Evolutionary conservation across 2,888 invertebrate genomes (phyloP).

Genomic region (Mylabris sibirica): DNA sequence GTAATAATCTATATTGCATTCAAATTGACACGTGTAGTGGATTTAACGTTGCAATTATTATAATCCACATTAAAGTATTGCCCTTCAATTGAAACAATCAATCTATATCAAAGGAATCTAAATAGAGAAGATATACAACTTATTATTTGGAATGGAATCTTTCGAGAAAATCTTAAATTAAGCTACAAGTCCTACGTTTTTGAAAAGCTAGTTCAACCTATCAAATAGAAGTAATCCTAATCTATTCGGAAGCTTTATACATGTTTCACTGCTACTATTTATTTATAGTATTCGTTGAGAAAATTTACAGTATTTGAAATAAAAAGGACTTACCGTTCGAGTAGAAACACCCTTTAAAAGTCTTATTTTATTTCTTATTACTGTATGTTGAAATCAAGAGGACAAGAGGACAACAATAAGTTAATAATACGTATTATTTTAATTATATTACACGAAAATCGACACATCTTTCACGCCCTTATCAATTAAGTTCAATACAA

Average conservation of each 20-base stretch:
- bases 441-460: no score
- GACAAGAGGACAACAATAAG: no score
- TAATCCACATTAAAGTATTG: not conserved
- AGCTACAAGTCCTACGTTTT: no score
- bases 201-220: not conserved
- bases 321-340: not conserved
- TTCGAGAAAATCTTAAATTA: no score
- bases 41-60: not conserved
- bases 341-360: no score
- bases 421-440: no score
- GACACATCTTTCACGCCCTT: no score
- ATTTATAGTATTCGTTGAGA: not conserved
- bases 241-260: not conserved
- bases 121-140: no score
- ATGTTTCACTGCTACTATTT: not conserved
- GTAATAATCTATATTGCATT: not conserved
- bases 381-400: no score
- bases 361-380: no score
- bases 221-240: not conserved
- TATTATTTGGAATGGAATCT: no score
- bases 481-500: no score
- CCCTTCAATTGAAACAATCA: not conserved
- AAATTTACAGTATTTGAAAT: not conserved
- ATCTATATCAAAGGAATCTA: not conserved
- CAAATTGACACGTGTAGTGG: not conserved